Evolutionary conservation across 2,888 invertebrate genomes (phyloP), one percentile per base, ranked within the genome.

Genomic region (Ophion obscuratus): DNA sequence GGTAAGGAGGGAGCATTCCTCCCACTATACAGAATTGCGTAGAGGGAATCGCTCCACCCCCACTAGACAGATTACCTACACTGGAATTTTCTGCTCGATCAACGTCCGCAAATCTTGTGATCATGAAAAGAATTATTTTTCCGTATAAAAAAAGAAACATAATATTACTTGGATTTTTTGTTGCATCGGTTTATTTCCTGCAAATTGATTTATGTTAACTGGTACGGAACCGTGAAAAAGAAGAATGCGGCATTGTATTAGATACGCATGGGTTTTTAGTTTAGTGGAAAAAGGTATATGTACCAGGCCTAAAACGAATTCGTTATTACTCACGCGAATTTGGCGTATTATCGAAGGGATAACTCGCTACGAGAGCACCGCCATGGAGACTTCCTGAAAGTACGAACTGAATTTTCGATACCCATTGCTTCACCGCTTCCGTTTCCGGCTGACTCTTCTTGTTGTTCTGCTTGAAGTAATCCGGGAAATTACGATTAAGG

Each of bases 341-440:
- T 27, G 98, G 98, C 5, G 98, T 98, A 94, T 98, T 99, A 94
- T 99, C 99, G 94, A 97, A 99, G 0, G 99, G 99, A 94, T 99
- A 99, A 91, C 98, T 99, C 67, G 98, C 99, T 17, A 99, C 99
- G 86, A 99, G 95, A 0, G 98, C 98, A 67, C 99, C 99, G 0
- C 99, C 99, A 93, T 99, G 99, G 78, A 99, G 95, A 89, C 98
- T 98, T 68, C 98, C 99, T 0, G 99, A 99, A 53, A 99, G 95
- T 14, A 99, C 98, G 93, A 99, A 99, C 94, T 98, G 98, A 84
- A 97, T 97, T 94, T 98, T 97, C 87, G 97, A 97, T 85, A 98
- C 96, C 99, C 99, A 99, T 91, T 98, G 97, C 93, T 98, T 98
- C 6, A 99, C 97, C 0, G 98, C 98, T 91, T 97, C 97, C 0